Evolutionary conservation across 2,113 vertebrate genomes (phyloP), one percentile per base, ranked within the genome.

Genomic region (Ovis canadensis): DNA sequence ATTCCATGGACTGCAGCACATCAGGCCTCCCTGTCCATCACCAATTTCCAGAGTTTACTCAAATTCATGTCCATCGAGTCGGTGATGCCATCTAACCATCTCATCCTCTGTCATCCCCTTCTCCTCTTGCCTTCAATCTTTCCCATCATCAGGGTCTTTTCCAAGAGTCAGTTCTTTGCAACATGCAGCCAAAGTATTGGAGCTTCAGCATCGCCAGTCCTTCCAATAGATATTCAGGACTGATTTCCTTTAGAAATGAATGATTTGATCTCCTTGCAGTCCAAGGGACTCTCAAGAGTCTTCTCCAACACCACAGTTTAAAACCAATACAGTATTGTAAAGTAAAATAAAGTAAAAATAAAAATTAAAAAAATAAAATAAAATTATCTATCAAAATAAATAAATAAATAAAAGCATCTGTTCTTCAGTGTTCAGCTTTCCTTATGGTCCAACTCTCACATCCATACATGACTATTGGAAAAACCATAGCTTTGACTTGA

Each of bases 1-100:
- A 74, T 6, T 36, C 10, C n/a, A 13, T 74, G 67, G 19, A 74
- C 67, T 40, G n/a, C 10, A 74, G 19, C n/a, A 74, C 0, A 0
- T 21, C n/a, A 40, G 67, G 10, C 67, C 0, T 74, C 10, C n/a
- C n/a, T 74, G 67, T 40, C 67, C 19, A 23, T 74, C 67, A 74
- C n/a, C 67, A 74, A 13, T 10, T 40, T 36, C 5, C 0, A 2
- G 67, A 74, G 19, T 13, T 71, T 74, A 74, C 19, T 23, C 67
- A 74, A 0, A 23, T 36, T 40, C n/a, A 40, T 12, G 19, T 6
- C n/a, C n/a, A 23, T 74, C 1, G 1, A 74, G 67, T 74, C 0
- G 0, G 5, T 74, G 67, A 40, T 74, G 67, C 2, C 67, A 74
- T 74, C n/a, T 10, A 6, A 40, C 10, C 5, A 6, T 74, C 5